Conservation (phyloP, 1,140 invertebrate genomes). For the Pinna nobilis region DNA sequence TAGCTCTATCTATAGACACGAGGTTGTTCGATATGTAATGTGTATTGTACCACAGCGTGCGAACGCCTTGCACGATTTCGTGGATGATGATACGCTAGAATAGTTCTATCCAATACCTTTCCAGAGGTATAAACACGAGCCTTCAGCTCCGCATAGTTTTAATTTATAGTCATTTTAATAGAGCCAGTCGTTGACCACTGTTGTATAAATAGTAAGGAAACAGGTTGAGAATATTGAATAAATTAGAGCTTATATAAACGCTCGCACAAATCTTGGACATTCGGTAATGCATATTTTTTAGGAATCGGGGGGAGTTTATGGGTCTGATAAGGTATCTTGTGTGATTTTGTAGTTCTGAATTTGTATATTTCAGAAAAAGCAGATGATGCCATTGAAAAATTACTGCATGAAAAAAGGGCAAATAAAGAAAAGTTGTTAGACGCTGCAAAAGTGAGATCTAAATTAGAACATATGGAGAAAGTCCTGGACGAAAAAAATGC, state of each 20-base stretch:
- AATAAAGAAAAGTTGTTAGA: constrained; percentile 25
- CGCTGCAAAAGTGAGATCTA: constrained; percentile 20
- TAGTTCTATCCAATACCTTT: too few species aligned
- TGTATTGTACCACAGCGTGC: too few species aligned
- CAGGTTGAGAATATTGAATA: too few species aligned
- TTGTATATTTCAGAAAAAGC: constrained; percentile 17
- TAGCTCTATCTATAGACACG: background rate
- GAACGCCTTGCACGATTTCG: too few species aligned
- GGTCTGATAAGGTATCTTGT: background rate
- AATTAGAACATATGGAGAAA: constrained; percentile 10
- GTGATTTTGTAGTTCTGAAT: background rate
- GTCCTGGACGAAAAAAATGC: constrained; percentile 26
- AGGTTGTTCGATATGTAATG: too few species aligned
- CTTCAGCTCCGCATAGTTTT: too few species aligned
- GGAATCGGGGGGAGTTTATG: background rate
- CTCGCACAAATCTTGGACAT: background rate
- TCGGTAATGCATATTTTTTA: background rate
- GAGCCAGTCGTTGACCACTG: too few species aligned
- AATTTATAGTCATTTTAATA: too few species aligned
- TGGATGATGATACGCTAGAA: too few species aligned
- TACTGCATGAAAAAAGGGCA: constrained; percentile 27
- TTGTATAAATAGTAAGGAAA: too few species aligned
- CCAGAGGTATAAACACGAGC: too few species aligned
- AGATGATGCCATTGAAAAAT: constrained; percentile 9
- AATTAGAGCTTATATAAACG: background rate